Evolutionary conservation across 2,113 vertebrate genomes (phyloP), one percentile per base, ranked within the genome.

Genomic region (Atlantisia rogersi): DNA sequence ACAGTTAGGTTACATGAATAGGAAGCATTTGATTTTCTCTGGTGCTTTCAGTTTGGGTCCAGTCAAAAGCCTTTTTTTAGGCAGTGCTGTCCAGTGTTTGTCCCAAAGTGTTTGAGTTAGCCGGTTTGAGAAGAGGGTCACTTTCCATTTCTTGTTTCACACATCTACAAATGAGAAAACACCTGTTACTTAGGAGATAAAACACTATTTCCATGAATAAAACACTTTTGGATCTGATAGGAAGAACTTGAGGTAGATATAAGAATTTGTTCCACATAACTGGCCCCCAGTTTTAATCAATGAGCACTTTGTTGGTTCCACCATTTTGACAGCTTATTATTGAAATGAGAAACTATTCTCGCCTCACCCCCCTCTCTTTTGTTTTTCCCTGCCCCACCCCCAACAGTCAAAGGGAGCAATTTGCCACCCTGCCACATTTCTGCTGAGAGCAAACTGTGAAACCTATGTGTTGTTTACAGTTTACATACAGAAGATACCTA

Each of bases 21-120:
- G 98, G 98, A 99, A 98, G 98, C 98, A 98, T 98, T 91, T 96
- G 98, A 98, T 98, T 99, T 99, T 98, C 98, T 99, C 98, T 98
- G 98, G 98, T 99, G 99, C 99, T 99, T 98, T 98, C 73, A 85
- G 96, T 97, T 95, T 95, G 95, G 96, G 96, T 98, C 97, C 96
- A 75, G 88, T 97, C 95, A 90, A 97, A 96, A 95, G 97, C 97
- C 97, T 97, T 48, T 86, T 98, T 98, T 98, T 98, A 98, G 96
- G 98, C 97, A 79, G 98, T 98, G 98, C 98, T 98, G 92, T 99
- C 99, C 98, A 99, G 98, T 97, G 98, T 98, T 98, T 99, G 98
- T 98, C 98, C 98, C 98, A 98, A 97, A 98, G 98, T 98, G 98
- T 98, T 98, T 97, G 98, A 98, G 97, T 98, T 98, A 98, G 99